These are phyloP conservation scores for Ochropacha duplaris DNA, from an alignment of 2,888 invertebrate genomes.

Conservation along the genomic window DNA sequence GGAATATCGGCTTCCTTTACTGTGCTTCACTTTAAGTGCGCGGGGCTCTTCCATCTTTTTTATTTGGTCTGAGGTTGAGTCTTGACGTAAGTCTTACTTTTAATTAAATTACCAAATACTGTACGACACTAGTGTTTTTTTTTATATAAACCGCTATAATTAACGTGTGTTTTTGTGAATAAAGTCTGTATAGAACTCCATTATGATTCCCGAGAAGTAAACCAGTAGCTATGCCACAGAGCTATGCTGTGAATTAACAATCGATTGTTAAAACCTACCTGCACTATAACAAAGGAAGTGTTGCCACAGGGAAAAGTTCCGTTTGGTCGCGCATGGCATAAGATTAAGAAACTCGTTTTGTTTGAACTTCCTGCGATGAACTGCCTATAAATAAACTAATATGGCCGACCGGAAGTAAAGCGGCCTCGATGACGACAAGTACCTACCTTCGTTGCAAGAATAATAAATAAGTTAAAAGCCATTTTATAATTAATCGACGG, in stretches of 20 bases:
- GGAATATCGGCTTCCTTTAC: too few relatives aligned
- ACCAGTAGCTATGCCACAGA: too few relatives aligned
- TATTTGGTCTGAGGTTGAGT: too few relatives aligned
- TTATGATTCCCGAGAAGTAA: background rate
- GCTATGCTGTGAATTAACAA: background rate
- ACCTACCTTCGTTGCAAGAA: slow-evolving; percentile 29
- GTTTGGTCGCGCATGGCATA: slow-evolving; percentile 60
- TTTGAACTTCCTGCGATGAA: slow-evolving; percentile 60
- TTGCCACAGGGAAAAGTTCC: slow-evolving; percentile 56
- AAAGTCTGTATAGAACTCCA: background rate
- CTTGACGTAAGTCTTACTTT: background rate
- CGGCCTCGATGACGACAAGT: slow-evolving; percentile 54
- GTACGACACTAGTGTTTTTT: too few relatives aligned
- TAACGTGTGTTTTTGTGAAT: too few relatives aligned
- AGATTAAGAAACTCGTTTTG: slow-evolving; percentile 64
- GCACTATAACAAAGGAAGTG: slow-evolving; percentile 56
- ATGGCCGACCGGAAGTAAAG: slow-evolving; percentile 58
- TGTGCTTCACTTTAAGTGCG: too few relatives aligned
- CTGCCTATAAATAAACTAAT: slow-evolving; percentile 64
- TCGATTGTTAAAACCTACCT: slow-evolving; percentile 16
- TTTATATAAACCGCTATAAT: too few relatives aligned
- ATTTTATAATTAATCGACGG: background rate
- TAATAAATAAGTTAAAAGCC: slow-evolving; percentile 9
- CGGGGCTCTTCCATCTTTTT: too few relatives aligned
- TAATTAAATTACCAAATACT: too few relatives aligned